Percentiles rank a stretch among this genome's conserved stretches.
These are phyloP conservation scores for Caradrina clavipalpis DNA, from an alignment of 2,888 invertebrate species.

Conservation along the genomic window DNA sequence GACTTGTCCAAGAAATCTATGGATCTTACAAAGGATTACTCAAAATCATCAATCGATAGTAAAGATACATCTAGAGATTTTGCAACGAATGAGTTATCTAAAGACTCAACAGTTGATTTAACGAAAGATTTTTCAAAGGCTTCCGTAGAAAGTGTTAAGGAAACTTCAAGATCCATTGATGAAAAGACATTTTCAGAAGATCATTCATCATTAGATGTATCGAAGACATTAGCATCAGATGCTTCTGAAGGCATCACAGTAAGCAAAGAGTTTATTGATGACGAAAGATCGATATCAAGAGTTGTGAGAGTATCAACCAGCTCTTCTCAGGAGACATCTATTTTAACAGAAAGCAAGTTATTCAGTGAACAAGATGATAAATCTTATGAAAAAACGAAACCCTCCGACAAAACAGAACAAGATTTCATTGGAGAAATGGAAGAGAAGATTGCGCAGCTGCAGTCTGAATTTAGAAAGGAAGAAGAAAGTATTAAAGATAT, in stretches of 20 bases:
- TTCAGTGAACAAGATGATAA: constrained; percentile 83
- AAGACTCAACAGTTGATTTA: constrained; percentile 88
- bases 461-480: constrained; percentile 77
- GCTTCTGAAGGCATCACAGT: constrained; percentile 84
- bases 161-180: constrained; percentile 86
- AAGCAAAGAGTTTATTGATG: constrained; percentile 84
- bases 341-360: constrained; percentile 85
- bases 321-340: constrained; percentile 85
- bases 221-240: constrained; percentile 89
- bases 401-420: constrained; percentile 74
- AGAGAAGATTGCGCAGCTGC: constrained; percentile 75
- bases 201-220: constrained; percentile 87
- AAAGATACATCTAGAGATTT: constrained; percentile 89
- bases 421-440: constrained; percentile 79
- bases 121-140: constrained; percentile 87
- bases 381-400: constrained; percentile 74
- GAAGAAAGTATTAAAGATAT: constrained; percentile 67
- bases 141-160: constrained; percentile 87
- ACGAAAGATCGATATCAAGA: constrained; percentile 82
- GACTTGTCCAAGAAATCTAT: constrained; percentile 88
- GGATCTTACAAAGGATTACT: constrained; percentile 87
- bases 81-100: constrained; percentile 87
- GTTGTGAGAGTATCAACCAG: constrained; percentile 78
- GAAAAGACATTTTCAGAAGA: constrained; percentile 89
- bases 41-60: constrained; percentile 88